Base-by-base conservation (phyloP, 2,113 vertebrate species). In the Cottus gobio region DNA sequence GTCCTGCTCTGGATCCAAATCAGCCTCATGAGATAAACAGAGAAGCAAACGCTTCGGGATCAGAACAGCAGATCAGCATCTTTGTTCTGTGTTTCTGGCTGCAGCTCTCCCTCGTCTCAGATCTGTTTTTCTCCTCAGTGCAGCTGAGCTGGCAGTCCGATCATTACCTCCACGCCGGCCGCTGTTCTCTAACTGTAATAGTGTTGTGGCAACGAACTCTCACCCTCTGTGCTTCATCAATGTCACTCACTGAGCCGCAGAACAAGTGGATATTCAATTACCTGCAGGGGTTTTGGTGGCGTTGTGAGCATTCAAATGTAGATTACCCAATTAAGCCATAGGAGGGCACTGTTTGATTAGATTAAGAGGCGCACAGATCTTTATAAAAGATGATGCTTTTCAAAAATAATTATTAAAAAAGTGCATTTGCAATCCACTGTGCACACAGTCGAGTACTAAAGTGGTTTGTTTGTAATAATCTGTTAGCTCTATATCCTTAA, bases 301-400 rank as follows among this genome's bases (percentile, higher is more conserved):
- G 37, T 56, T 76, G 11, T 11, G 62, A 54, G 71, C 63, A 66
- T 80, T 76, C 54, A 62, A 80, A 79, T 89, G 81, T 77, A 86
- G 83, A 83, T 90, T 78, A 76, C 88, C 63, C 39, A 74, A 87
- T 90, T 71, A 81, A 77, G 65, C 92, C 93, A 93, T 89, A 46
- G 85, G 93, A 84, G 93, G 94, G 93, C 93, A 91, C 60, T 91
- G 85, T 93, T 90, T 85, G 87, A 93, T 93, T 87, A 85, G 70
- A 82, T 86, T 83, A 86, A 30, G 60, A 56, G 24, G 11, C 12
- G 2, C 42, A 28, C 20, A 60, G 50, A 58, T 56, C 70, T 16
- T 80, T 2, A 80, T 66, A 62, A 70, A 82, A 60, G 16, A 58
- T 48, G n/a, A 72, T 39, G 44, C 66, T 69, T 61, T 13, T 79